Evolutionary conservation across 1,140 invertebrate species (phyloP), one percentile per base, ranked within the genome.

Genomic region (Aphelinus certus): DNA sequence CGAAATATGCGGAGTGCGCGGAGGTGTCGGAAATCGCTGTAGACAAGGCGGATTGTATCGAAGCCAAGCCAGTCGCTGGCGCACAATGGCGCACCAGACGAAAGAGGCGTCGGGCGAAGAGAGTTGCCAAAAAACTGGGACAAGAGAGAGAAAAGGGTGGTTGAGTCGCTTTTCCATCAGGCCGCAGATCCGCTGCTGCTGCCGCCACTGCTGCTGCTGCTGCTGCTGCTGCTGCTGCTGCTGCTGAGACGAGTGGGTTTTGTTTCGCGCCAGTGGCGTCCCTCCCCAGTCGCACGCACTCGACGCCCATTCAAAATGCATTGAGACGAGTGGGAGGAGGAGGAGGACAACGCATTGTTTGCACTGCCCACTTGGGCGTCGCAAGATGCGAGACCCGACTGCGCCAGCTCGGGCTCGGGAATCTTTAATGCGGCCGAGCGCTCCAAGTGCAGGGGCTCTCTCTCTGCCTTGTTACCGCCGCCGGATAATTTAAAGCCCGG

Each of bases 281-380:
- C 6, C 61, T 57, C 9, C 43, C 2, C 10, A 1, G 10, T 6
- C n/a, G 2, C 70, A 48, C 55, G 1, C 5, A 7, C 10, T 48
- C 49, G 9, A 1, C 55, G 55, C 56, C 67, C 45, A 64, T 48
- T 71, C 43, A 71, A 71, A 65, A 70, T 71, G 67, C 61, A 65
- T 65, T 49, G 61, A 58, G 62, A 71, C 60, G 42, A 5, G 26
- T 10, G 2, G 7, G 55, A 7, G 7, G 9, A 63, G 6, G 64
- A n/a, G n/a, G 48, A 47, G 51, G 45, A 67, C 65, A 26, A 68
- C 58, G 66, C 66, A 71, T 76, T 76, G 68, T 76, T 71, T 65
- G 56, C 60, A 43, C 51, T 65, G 51, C 46, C 66, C 66, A 58
- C 68, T 70, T 66, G n/a, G 46, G 2, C 61, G 7, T 55, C 7